A percentile compares a stretch with the other conserved stretches of the same genome.
phyloP scores from a whole-genome alignment of 2,113 vertebrate genomes.

The Platysteira castanea region DNA sequence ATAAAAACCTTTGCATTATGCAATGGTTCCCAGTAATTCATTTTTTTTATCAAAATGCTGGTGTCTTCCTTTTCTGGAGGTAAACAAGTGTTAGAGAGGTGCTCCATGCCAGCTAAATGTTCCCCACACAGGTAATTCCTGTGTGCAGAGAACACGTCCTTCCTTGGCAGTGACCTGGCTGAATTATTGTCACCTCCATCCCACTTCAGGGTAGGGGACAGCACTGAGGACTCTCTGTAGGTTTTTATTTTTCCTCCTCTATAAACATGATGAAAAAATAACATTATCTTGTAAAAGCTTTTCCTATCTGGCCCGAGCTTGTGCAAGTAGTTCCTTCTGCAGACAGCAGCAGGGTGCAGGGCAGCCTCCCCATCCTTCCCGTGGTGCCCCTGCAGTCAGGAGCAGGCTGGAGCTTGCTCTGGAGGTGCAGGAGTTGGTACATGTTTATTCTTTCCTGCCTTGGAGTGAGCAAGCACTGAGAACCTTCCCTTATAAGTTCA shows the following conservation, averaged over 20 bases:
- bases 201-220: neutral
- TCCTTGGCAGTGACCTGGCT: neutral
- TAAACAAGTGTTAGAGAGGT: neutral
- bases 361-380: accelerated
- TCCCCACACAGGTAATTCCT: neutral
- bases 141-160: neutral
- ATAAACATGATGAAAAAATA: neutral
- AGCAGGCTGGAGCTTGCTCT: neutral
- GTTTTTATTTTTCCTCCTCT: neutral
- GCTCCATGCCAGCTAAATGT: neutral
- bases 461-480: neutral
- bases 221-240: accelerated
- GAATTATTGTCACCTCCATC: accelerated
- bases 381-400: neutral
- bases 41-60: neutral
- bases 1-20: neutral
- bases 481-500: accelerated
- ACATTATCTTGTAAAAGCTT: neutral
- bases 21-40: accelerated
- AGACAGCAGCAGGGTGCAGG: neutral
- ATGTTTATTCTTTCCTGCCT: neutral
- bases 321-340: neutral
- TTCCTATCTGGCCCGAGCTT: neutral
- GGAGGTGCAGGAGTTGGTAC: neutral
- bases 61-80: neutral